A percentile compares a stretch with the other conserved stretches of the same genome.
Evolutionary conservation across 2,113 vertebrate species (phyloP).

Genomic region (Pelecanus crispus): DNA sequence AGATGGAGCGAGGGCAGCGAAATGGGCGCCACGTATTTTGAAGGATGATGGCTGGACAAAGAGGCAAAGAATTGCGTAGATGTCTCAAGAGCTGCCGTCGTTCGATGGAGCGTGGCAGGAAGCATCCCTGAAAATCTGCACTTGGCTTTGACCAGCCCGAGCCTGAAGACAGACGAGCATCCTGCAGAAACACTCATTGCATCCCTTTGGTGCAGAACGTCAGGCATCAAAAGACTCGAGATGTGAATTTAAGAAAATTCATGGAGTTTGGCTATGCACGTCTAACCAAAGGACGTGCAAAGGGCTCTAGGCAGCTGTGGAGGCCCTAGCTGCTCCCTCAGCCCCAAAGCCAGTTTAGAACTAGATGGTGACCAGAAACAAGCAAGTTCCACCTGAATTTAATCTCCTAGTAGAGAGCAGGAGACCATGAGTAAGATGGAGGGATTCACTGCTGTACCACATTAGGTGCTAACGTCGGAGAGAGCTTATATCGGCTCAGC

Average conservation of each 20-base stretch:
- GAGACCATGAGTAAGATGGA: neutral
- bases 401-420: neutral
- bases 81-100: neutral
- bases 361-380: neutral
- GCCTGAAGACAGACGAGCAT: neutral
- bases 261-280: fast-evolving
- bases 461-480: neutral
- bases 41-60: neutral
- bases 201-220: fast-evolving
- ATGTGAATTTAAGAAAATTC: neutral
- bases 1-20: neutral
- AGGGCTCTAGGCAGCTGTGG: neutral
- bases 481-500: neutral
- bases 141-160: neutral
- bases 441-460: neutral
- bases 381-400: neutral
- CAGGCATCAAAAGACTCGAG: neutral
- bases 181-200: fast-evolving
- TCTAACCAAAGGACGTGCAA: neutral
- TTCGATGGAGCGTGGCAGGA: neutral
- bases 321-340: neutral
- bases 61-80: neutral
- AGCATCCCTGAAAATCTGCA: neutral
- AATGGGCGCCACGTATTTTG: too few relatives aligned
- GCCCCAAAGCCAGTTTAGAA: neutral